Percentiles rank a stretch among this genome's conserved stretches.
Conservation (phyloP, 2,888 invertebrate genomes). For the Trichopoda pennipes region DNA sequence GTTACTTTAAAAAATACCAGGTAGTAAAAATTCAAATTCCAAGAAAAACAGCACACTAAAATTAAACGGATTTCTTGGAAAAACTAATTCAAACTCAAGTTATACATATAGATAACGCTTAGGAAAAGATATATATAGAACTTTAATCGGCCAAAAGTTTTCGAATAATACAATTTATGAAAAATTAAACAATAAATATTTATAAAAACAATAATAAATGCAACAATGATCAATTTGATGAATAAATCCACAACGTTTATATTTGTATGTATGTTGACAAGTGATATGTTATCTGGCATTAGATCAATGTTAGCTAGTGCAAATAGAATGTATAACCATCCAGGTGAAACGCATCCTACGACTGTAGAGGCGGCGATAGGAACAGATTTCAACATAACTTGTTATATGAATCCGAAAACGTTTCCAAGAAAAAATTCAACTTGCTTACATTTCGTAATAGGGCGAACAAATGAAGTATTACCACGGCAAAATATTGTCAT, state of each 20-base stretch:
- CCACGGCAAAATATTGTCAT: conserved; percentile 59
- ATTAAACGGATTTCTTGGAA: conserved; percentile 71
- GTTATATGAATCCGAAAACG: conserved; percentile 74
- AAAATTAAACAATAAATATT: conserved; percentile 13
- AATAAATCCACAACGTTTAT: conserved; percentile 23
- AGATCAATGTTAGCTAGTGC: conserved; percentile 20
- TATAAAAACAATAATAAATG: conserved; percentile 18
- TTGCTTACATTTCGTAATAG: conserved; percentile 72
- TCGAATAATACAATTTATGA: background rate
- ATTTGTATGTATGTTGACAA: conserved; percentile 12
- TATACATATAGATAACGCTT: conserved; percentile 41
- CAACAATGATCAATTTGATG: conserved; percentile 40
- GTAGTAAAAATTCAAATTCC: conserved; percentile 66
- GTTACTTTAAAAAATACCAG: conserved; percentile 31
- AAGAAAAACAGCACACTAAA: conserved; percentile 70
- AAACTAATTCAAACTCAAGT: conserved; percentile 55
- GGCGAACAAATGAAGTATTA: conserved; percentile 61
- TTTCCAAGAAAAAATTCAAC: conserved; percentile 72
- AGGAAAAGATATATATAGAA: conserved; percentile 25
- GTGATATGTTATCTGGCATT: conserved; percentile 2
- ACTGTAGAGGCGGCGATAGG: conserved; percentile 74
- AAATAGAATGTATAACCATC: conserved; percentile 56
- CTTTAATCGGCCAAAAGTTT: conserved; percentile 32
- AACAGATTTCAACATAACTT: conserved; percentile 75
- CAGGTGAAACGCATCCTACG: conserved; percentile 74